Conservation (phyloP, 2,113 vertebrate species). For the Varanus komodoensis region DNA sequence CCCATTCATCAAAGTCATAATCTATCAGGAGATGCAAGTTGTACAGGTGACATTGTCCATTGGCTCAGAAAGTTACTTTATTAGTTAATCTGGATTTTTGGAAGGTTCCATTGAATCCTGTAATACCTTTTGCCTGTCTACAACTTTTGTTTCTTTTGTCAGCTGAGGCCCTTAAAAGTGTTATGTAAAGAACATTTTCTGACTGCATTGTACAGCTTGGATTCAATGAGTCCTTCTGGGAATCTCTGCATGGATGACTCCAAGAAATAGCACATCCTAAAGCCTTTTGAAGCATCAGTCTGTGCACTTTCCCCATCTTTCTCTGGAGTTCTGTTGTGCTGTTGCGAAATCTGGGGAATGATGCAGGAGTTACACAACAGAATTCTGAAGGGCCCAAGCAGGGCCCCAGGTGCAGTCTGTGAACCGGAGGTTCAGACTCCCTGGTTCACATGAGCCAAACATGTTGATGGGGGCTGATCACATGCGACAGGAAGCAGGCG, state of each 20-base stretch:
- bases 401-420: no score
- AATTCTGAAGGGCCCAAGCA: no score
- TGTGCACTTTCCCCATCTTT: background rate
- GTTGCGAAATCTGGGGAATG: background rate
- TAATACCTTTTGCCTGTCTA: background rate
- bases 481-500: no score
- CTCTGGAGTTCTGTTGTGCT: background rate
- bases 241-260: background rate
- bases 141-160: background rate
- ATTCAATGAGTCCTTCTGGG: no score
- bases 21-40: background rate
- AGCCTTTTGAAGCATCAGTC: background rate
- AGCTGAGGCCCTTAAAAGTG: background rate
- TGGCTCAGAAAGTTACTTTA: background rate
- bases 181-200: background rate
- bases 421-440: no score
- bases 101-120: background rate
- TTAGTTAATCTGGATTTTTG: background rate
- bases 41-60: background rate
- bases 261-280: background rate
- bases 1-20: background rate
- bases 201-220: background rate
- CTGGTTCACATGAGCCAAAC: no score
- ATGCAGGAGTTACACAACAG: no score
- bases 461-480: no score